These are phyloP conservation scores for Nomada hirtipes DNA, from an alignment of 2,888 invertebrate genomes.

Conservation along the genomic window DNA sequence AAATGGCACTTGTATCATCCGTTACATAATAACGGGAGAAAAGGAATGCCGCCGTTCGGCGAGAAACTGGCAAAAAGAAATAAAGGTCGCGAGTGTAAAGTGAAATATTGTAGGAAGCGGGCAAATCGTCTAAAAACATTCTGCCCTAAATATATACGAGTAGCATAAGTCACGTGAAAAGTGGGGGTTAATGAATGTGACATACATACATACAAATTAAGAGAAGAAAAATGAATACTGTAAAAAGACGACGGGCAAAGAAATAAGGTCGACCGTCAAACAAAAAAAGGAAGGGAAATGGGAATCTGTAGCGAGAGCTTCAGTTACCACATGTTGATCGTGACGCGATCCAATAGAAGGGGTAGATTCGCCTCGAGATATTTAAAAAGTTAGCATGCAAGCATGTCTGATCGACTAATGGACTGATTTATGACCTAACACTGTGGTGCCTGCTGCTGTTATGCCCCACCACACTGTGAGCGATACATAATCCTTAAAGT, in stretches of 20 bases:
- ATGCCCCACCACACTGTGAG: not conserved
- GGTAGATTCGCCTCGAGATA: conserved; percentile 38
- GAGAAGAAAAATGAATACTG: not conserved
- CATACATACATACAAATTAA: conserved; percentile 6
- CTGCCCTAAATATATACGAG: too few relatives aligned
- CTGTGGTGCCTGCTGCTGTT: not conserved
- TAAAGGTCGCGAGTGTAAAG: not conserved
- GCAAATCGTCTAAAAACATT: not conserved
- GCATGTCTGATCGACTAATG: conserved; percentile 62
- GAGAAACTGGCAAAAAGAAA: not conserved
- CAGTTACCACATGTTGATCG: conserved; percentile 26
- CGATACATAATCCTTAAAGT: conserved; percentile 10
- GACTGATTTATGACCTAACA: conserved; percentile 65
- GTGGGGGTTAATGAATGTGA: conserved; percentile 5
- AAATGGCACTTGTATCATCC: not conserved
- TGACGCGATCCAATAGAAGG: not conserved
- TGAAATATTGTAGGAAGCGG: not conserved
- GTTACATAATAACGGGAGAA: not conserved
- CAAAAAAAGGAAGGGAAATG: not conserved
- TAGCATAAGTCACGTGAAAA: not conserved
- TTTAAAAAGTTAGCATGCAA: conserved; percentile 58
- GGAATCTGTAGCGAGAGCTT: conserved; percentile 2
- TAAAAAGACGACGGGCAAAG: too few relatives aligned
- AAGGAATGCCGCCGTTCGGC: not conserved
- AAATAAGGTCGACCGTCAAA: not conserved